Evolutionary conservation across 2,888 invertebrate species (phyloP).

Genomic region (Meiosimyza platycephala): DNA sequence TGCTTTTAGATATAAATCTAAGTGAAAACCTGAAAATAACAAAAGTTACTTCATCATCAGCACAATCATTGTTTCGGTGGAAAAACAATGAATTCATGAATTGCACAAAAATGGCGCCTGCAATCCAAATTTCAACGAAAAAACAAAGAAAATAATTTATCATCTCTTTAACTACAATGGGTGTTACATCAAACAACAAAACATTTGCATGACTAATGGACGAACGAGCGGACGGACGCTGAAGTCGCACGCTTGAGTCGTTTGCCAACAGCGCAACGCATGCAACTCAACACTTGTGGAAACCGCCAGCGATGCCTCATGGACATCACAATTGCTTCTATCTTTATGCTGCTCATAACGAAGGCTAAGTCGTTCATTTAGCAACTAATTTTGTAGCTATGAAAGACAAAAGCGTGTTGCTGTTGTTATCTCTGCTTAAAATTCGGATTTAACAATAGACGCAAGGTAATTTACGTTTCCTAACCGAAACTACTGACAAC

Average conservation of each 20-base stretch:
- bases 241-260: slow-evolving; percentile 22
- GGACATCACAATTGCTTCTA: background rate
- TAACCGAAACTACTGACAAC: background rate
- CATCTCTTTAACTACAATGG: slow-evolving; percentile 17
- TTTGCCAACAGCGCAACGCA: slow-evolving; percentile 11
- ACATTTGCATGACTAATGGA: slow-evolving; percentile 16
- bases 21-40: background rate
- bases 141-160: slow-evolving; percentile 18
- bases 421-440: background rate
- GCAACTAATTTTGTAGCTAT: background rate
- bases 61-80: slow-evolving; percentile 18
- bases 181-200: slow-evolving; percentile 17
- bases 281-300: slow-evolving; percentile 1
- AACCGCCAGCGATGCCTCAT: background rate
- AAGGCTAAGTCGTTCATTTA: slow-evolving; percentile 12
- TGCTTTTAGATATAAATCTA: too few relatives aligned
- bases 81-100: slow-evolving; percentile 20
- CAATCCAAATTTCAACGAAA: background rate
- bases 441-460: too few relatives aligned
- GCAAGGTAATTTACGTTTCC: too few relatives aligned
- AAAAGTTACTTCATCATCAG: background rate
- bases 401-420: background rate
- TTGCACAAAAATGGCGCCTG: background rate
- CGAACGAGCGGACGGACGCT: slow-evolving; percentile 15
- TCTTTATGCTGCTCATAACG: background rate